Evolutionary conservation across 2,113 vertebrate species (phyloP).

Genomic region (Cheilinus undulatus): DNA sequence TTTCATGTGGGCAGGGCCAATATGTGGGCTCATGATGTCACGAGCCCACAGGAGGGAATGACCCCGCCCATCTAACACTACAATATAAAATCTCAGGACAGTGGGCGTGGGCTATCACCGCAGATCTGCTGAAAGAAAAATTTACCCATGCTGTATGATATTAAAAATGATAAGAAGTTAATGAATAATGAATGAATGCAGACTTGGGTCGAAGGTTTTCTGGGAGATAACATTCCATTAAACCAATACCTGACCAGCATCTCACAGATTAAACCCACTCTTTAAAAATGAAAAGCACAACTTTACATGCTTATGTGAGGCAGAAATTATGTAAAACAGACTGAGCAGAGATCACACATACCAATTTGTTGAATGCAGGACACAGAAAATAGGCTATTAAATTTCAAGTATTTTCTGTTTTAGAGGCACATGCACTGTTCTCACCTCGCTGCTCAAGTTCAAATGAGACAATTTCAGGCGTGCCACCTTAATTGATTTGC

Average conservation of each 20-base stretch:
- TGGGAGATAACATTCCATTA: neutral
- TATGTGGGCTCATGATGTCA: no score
- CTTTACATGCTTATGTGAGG: slow-evolving; percentile 16
- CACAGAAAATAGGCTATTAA: slow-evolving; percentile 3
- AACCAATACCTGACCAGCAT: no score
- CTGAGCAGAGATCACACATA: neutral
- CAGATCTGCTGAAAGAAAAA: neutral
- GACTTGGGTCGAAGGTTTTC: neutral
- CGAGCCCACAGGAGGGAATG: no score
- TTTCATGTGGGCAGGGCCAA: no score
- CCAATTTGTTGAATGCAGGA: slow-evolving; percentile 35
- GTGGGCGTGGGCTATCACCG: neutral
- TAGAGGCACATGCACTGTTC: neutral
- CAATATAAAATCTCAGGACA: no score
- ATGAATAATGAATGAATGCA: neutral
- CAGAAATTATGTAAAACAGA: slow-evolving; percentile 33
- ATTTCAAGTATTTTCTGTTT: slow-evolving; percentile 2
- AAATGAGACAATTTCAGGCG: neutral
- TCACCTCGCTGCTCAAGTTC: neutral
- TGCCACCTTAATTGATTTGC: neutral
- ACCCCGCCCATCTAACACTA: no score
- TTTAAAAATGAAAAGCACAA: slow-evolving; percentile 21
- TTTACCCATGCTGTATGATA: neutral
- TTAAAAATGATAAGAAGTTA: neutral
- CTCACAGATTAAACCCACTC: slow-evolving; percentile 19